phyloP scores from a whole-genome alignment of 2,113 vertebrate genomes.

The Oncorhynchus clarkii region DNA sequence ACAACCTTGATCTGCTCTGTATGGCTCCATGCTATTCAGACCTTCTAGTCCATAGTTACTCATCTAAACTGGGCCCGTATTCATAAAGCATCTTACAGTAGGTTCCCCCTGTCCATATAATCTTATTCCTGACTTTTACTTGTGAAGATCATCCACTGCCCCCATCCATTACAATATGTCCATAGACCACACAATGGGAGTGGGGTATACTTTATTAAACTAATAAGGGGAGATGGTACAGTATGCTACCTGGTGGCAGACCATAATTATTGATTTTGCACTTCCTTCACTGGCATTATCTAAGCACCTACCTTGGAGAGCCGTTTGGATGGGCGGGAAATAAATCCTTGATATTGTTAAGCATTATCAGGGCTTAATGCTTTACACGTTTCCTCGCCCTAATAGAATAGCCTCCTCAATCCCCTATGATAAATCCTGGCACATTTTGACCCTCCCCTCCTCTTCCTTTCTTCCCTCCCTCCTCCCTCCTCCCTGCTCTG shows the following conservation, averaged over 20 bases:
- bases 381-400: constrained; percentile 55
- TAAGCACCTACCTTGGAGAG: constrained; percentile 54
- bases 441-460: constrained; percentile 26
- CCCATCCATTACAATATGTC: background rate
- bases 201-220: constrained; percentile 65
- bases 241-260: constrained; percentile 2
- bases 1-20: background rate
- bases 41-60: background rate
- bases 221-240: constrained; percentile 58
- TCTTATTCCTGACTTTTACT: no score
- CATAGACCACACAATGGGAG: background rate
- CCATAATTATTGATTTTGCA: constrained; percentile 66
- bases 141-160: background rate
- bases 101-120: no score
- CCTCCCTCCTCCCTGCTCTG: background rate
- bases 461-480: background rate
- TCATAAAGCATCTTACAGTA: no score
- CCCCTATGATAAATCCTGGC: constrained; percentile 37
- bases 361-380: constrained; percentile 68
- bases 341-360: constrained; percentile 64
- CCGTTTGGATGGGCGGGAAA: constrained; percentile 53
- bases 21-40: background rate
- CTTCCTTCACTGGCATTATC: constrained; percentile 54
- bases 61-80: background rate
- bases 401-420: constrained; percentile 62